Evolutionary conservation across 2,113 vertebrate genomes (phyloP), one percentile per base, ranked within the genome.

Genomic region (Neofelis nebulosa): DNA sequence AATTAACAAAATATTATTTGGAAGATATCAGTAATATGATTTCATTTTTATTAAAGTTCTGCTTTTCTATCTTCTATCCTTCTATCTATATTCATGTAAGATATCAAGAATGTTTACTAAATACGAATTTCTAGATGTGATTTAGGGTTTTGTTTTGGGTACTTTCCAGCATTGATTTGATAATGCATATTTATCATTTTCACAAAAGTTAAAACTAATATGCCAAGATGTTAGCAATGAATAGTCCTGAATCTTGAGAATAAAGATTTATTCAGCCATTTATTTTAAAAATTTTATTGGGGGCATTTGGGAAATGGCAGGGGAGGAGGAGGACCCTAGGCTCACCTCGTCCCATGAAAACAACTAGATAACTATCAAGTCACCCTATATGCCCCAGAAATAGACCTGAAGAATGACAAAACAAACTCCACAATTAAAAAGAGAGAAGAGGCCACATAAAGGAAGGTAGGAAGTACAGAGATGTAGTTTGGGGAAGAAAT

Each of bases 131-230:
- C 73, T 97, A 69, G 21, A 91, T 66, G 13, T 31, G 12, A 92
- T 66, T 89, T 78, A 4, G 21, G 0, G 15, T 7, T 73, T 73
- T 38, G 10, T 73, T 68, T 33, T 90, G 55, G 33, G 18, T 45
- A 89, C 13, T 68, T 61, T 25, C 18, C 48, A 71, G 48, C 13
- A 82, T 1, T 90, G 16, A 93, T 33, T 97, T 82, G n/a, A 79
- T 27, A 69, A 69, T 76, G 9, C 1, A 65, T 33, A 4, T 33
- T 86, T 76, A 83, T 73, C 29, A 41, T 88, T 91, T 89, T 85
- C 66, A 88, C 7, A 92, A 52, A 92, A 74, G 55, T 91, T 9
- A 88, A 94, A 94, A 36, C 19, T 18, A 79, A 69, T 89, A 92
- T 38, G 8, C 38, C 18, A 80, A 81, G 38, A 80, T 94, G 33